These are phyloP conservation scores for Hyla sarda DNA, from an alignment of 2,113 vertebrate genomes.

Conservation along the genomic window DNA sequence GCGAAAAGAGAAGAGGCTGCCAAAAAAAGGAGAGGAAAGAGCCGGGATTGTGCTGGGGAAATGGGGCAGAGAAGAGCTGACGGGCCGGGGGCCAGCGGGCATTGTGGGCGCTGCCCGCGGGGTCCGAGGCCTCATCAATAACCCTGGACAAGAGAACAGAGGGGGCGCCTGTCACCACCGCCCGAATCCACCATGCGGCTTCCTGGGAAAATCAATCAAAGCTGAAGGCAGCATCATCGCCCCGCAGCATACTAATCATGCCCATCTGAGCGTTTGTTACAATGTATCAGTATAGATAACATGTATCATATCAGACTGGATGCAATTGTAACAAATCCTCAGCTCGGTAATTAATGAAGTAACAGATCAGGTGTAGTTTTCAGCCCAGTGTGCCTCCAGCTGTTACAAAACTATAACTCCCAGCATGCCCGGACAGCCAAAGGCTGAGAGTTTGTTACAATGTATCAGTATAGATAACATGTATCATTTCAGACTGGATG, in stretches of 20 bases:
- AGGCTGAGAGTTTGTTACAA: no score
- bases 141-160: neutral
- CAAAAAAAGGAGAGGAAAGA: neutral
- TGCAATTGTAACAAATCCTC: no score
- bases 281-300: no score
- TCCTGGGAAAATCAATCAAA: conserved; percentile 14
- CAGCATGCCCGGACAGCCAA: no score
- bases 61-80: conserved; percentile 14
- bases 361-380: no score
- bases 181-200: neutral
- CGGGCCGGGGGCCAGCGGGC: neutral
- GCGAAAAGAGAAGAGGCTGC: neutral
- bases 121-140: neutral
- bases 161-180: neutral
- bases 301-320: no score
- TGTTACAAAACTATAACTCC: no score
- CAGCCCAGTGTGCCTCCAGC: no score
- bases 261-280: no score
- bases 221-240: neutral
- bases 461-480: no score
- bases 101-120: neutral
- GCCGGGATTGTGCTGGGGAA: conserved; percentile 2
- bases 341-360: no score
- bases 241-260: conserved; percentile 13
- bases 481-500: no score